A percentile compares a stretch with the other conserved stretches of the same genome.
phyloP scores from a whole-genome alignment of 2,888 invertebrate genomes.

The Pycnomerus fuliginosus region DNA sequence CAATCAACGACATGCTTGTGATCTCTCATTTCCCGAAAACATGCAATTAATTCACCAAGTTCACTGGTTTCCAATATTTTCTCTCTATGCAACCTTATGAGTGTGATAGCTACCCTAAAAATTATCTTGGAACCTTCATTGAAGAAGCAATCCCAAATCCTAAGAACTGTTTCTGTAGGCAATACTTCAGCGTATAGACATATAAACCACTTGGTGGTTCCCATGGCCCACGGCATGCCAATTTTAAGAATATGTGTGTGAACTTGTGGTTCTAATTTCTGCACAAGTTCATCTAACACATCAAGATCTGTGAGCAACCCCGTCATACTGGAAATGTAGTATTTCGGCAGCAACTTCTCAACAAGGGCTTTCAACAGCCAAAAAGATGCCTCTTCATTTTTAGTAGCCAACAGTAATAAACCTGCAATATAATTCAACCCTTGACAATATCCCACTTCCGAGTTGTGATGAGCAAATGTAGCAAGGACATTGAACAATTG shows the following conservation, averaged over 20 bases:
- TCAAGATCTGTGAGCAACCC: slow-evolving; percentile 87
- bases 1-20: slow-evolving; percentile 79
- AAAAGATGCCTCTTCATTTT: slow-evolving; percentile 88
- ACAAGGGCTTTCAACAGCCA: slow-evolving; percentile 90
- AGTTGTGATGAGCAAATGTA: slow-evolving; percentile 87
- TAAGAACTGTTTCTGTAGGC: slow-evolving; percentile 89
- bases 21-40: slow-evolving; percentile 79
- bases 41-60: slow-evolving; percentile 76
- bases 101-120: slow-evolving; percentile 82
- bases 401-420: slow-evolving; percentile 79
- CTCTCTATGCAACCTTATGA: slow-evolving; percentile 72
- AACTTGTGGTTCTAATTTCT: slow-evolving; percentile 77
- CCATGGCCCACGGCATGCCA: slow-evolving; percentile 86
- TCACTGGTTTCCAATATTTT: slow-evolving; percentile 76
- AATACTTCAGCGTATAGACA: slow-evolving; percentile 92
- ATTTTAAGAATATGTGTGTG: slow-evolving; percentile 76
- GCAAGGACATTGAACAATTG: slow-evolving; percentile 83
- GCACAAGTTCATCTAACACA: slow-evolving; percentile 84
- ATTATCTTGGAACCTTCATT: slow-evolving; percentile 92
- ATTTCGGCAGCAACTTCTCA: slow-evolving; percentile 81
- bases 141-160: slow-evolving; percentile 96
- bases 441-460: slow-evolving; percentile 89
- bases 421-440: slow-evolving; percentile 92
- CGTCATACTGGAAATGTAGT: slow-evolving; percentile 87
- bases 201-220: slow-evolving; percentile 94